These are phyloP conservation scores for Anthoptus insignis DNA, from an alignment of 2,888 invertebrate species.

Conservation along the genomic window DNA sequence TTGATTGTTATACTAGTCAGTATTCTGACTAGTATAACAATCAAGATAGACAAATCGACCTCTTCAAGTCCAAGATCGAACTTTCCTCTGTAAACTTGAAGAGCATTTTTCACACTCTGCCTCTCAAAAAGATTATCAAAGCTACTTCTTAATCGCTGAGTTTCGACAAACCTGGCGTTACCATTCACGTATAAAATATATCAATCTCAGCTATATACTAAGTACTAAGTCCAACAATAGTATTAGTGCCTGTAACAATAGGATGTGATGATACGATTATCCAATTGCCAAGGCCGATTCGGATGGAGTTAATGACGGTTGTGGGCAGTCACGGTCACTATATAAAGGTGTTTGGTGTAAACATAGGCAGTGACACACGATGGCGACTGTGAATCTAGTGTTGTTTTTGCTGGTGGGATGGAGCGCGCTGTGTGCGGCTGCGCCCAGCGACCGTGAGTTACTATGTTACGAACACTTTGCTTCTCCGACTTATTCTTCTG, in stretches of 20 bases:
- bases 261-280: conserved; percentile 62
- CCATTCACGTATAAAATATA: no score
- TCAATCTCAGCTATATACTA: not conserved
- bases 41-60: no score
- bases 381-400: conserved; percentile 65
- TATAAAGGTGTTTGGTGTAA: conserved; percentile 72
- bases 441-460: conserved; percentile 75
- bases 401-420: conserved; percentile 61
- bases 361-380: conserved; percentile 56
- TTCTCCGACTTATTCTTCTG: no score
- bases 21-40: no score
- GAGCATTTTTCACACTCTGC: no score
- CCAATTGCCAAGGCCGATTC: conserved; percentile 74
- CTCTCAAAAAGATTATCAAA: no score
- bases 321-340: conserved; percentile 77
- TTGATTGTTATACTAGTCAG: conserved; percentile 22
- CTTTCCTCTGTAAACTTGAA: no score
- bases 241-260: conserved; percentile 48
- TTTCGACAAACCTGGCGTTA: no score
- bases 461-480: not conserved
- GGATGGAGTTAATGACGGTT: conserved; percentile 68
- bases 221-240: conserved; percentile 35
- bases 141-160: no score
- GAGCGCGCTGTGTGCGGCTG: conserved; percentile 57
- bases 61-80: no score